Conservation (phyloP, 2,797 vertebrate genomes). For the Margarornis squamiger region DNA sequence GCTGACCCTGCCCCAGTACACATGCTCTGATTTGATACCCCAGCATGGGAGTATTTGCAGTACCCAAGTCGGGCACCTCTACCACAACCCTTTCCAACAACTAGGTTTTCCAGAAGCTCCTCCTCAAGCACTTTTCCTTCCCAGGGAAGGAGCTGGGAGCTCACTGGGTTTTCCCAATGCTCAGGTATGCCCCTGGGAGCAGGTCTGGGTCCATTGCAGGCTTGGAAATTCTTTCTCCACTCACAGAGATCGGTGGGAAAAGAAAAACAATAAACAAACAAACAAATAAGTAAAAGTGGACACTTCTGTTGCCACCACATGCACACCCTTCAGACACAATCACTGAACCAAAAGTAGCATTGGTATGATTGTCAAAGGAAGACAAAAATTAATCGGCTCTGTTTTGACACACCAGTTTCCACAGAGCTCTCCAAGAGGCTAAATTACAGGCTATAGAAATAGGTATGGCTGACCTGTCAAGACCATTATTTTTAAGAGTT, state of each 20-base stretch:
- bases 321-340: neutral
- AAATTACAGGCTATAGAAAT: neutral
- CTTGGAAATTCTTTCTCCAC: neutral
- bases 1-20: too few species aligned
- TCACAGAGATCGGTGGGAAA: too few species aligned
- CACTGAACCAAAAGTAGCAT: neutral
- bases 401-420: neutral
- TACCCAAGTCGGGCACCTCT: neutral
- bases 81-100: neutral
- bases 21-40: neutral
- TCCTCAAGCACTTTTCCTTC: neutral
- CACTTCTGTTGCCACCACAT: neutral
- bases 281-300: neutral
- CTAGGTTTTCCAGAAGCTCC: neutral
- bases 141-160: rapidly evolving
- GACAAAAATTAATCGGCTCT: neutral
- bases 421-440: neutral
- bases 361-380: rapidly evolving
- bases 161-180: rapidly evolving
- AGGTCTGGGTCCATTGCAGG: neutral
- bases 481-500: neutral
- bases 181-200: rapidly evolving
- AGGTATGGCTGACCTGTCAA: rapidly evolving
- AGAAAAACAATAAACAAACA: neutral
- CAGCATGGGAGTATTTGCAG: neutral